A percentile compares a stretch with the other conserved stretches of the same genome.
Evolutionary conservation across 2,888 invertebrate species (phyloP).

Genomic region (Steinernema scapterisci): DNA sequence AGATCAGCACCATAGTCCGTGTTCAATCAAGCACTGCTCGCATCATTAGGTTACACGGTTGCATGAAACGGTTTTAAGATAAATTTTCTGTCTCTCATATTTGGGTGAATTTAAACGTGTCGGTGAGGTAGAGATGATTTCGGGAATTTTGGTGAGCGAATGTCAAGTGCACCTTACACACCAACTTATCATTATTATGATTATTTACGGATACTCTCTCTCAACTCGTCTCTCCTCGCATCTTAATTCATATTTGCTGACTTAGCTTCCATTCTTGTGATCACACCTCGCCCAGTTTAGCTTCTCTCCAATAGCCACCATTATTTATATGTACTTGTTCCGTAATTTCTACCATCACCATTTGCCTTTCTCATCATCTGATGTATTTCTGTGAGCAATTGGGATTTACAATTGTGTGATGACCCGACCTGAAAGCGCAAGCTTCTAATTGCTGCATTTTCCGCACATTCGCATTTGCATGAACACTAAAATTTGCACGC

Average conservation of each 20-base stretch:
- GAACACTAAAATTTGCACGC: background rate
- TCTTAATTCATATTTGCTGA: conserved; percentile 4
- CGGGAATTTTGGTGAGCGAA: background rate
- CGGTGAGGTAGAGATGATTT: background rate
- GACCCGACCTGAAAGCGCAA: conserved; percentile 19
- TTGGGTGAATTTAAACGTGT: background rate
- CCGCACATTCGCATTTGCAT: too few species aligned
- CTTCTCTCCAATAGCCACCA: background rate
- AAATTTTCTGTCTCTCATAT: too few species aligned
- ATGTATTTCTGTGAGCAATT: conserved; percentile 25
- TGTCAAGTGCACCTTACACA: conserved; percentile 5
- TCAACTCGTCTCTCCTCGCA: background rate
- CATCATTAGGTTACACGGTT: background rate
- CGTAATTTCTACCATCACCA: background rate
- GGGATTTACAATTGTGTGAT: conserved; percentile 30
- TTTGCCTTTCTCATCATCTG: background rate
- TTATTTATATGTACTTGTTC: background rate
- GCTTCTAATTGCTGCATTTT: background rate
- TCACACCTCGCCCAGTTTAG: conserved; percentile 6
- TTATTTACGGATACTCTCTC: background rate
- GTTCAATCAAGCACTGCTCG: too few species aligned
- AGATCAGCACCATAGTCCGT: too few species aligned
- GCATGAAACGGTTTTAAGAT: conserved; percentile 9
- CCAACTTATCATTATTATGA: background rate
- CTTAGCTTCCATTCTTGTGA: conserved; percentile 4